Evolutionary conservation across 2,113 vertebrate species (phyloP), one percentile per base, ranked within the genome.

Genomic region (Lathamus discolor): DNA sequence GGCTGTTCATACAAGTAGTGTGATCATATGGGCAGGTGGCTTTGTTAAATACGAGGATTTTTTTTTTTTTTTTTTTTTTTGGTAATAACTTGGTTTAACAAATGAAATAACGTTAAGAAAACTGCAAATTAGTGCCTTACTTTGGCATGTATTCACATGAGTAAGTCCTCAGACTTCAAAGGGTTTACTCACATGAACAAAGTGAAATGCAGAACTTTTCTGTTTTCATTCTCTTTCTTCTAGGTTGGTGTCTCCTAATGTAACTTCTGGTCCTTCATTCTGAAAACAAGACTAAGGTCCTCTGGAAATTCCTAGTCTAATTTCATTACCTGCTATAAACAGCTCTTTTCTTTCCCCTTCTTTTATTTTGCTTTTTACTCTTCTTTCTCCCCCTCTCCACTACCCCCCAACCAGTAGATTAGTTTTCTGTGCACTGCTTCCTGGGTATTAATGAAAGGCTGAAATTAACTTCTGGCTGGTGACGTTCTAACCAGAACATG

Each of bases 261-360:
- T 78, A 69, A 80, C 12, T 70, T 67, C 13, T 49, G 16, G 4
- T 46, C 11, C 23, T 75, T 70, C 1, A 0, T 19, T 80, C 37
- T 75, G 35, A 55, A 86, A 77, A 59, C 7, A 25, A 86, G 37
- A 49, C 14, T 24, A 46, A 62, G 6, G 14, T 67, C 37, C 31
- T 93, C 41, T 84, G 46, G 67, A 83, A 80, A 83, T 69, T 79
- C 29, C 35, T 76, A 4, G 4, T 48, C 3, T 83, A 69, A 85
- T 85, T 25, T 37, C 11, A 68, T 55, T 68, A 29, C 4, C 37
- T 51, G 28, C 31, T 67, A 67, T 63, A 78, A 57, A 62, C 4
- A 59, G 7, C 3, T 48, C 3, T 31, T n/a, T 23, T 24, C 20
- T 31, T 1, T 4, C 4, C 7, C 4, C 7, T 2, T 25, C 19